Conservation (phyloP, 2,888 invertebrate genomes). For the Hetaerina titia region DNA sequence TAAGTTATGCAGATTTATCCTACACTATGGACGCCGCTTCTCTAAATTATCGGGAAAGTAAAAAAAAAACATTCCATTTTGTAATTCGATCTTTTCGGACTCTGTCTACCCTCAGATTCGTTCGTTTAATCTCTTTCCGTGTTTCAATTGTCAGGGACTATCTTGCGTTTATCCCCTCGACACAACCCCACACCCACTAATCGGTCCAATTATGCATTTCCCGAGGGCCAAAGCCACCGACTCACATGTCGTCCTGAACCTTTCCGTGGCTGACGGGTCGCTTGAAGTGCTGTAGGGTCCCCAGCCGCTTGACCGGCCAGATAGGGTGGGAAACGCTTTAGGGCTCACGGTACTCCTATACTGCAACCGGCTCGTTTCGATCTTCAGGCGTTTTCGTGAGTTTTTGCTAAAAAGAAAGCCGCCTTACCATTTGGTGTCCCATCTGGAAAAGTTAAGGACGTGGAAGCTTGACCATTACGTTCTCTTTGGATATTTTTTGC, state of each 20-base stretch:
- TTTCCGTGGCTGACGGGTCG: not conserved
- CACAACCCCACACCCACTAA: not conserved
- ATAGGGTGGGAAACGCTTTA: not conserved
- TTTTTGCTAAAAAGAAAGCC: not conserved
- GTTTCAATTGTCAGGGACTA: not conserved
- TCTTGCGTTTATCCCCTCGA: not conserved
- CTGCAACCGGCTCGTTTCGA: not conserved
- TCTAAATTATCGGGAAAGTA: no score
- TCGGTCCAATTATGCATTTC: conserved; percentile 19
- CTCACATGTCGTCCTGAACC: not conserved
- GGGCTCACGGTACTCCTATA: not conserved
- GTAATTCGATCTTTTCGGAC: not conserved
- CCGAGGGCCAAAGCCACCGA: not conserved
- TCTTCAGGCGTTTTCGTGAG: not conserved
- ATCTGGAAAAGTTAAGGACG: not conserved
- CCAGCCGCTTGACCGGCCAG: not conserved
- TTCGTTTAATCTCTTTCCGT: not conserved
- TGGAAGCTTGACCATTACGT: not conserved
- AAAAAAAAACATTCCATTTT: not conserved
- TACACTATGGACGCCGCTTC: no score
- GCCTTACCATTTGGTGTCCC: not conserved
- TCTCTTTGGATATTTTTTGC: not conserved
- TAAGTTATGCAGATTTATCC: no score
- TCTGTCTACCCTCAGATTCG: not conserved
- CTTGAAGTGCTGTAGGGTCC: not conserved